Evolutionary conservation across 2,888 invertebrate species (phyloP).

Genomic region (Agonopterix arenella): DNA sequence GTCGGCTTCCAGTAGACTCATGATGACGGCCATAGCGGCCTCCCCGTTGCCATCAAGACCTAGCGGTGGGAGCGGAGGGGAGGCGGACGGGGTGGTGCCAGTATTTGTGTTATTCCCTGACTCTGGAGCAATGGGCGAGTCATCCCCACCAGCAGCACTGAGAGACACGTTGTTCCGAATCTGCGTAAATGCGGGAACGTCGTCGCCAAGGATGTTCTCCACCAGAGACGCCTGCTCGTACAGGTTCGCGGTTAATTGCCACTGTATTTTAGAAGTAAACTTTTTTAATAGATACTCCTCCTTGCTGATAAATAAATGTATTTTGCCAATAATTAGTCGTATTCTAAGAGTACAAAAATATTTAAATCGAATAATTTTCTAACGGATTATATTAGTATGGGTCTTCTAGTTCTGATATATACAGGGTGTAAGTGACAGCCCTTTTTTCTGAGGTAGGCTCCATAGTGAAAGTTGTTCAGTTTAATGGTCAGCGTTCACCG

Average conservation of each 20-base stretch:
- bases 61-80: conserved; percentile 41
- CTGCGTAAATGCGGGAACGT: conserved; percentile 22
- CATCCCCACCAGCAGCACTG: conserved; percentile 29
- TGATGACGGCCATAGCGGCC: conserved; percentile 94
- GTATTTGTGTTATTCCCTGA: conserved; percentile 22
- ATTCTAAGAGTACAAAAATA: too few species aligned
- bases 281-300: too few species aligned
- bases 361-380: too few species aligned
- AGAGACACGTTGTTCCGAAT: conserved; percentile 56
- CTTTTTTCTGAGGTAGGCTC: too few species aligned
- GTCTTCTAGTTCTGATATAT: too few species aligned
- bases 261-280: conserved; percentile 10
- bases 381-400: too few species aligned
- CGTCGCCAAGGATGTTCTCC: conserved; percentile 43
- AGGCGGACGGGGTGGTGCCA: conserved; percentile 23
- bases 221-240: conserved; percentile 32
- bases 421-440: too few species aligned
- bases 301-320: too few species aligned
- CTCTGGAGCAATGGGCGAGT: conserved; percentile 19
- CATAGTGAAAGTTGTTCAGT: too few species aligned
- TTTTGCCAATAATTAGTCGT: too few species aligned
- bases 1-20: conserved; percentile 93
- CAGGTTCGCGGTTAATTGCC: conserved; percentile 14
- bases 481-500: too few species aligned
- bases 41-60: conserved; percentile 87